Evolutionary conservation across 1,140 invertebrate species (phyloP).

Genomic region (Pachyrhynchus sulphureomaculatus): DNA sequence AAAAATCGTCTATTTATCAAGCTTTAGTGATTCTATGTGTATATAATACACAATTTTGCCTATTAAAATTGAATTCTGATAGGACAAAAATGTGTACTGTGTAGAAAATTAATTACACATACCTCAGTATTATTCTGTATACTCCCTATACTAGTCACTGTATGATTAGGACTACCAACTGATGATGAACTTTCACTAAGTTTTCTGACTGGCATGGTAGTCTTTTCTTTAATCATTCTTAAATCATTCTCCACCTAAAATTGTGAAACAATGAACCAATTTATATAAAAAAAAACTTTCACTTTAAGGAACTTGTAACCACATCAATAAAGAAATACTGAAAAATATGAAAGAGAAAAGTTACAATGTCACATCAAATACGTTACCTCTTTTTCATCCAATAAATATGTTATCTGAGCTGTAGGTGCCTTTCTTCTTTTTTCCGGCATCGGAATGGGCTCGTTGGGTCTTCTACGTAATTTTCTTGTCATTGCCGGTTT

Average conservation of each 20-base stretch:
- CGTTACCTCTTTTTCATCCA: conserved; percentile 83
- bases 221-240: conserved; percentile 73
- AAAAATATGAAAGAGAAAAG: too few species aligned
- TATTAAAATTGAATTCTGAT: too few species aligned
- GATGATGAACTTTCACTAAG: conserved; percentile 40
- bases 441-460: conserved; percentile 84
- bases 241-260: conserved; percentile 77
- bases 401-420: conserved; percentile 78
- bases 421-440: conserved; percentile 79
- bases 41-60: too few species aligned
- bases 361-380: too few species aligned
- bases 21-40: too few species aligned
- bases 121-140: conserved; percentile 6
- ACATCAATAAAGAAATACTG: too few species aligned
- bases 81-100: too few species aligned
- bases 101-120: too few species aligned
- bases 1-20: too few species aligned
- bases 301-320: too few species aligned
- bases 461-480: conserved; percentile 86
- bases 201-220: conserved; percentile 55
- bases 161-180: conserved; percentile 26
- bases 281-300: too few species aligned
- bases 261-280: too few species aligned
- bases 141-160: background rate
- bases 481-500: conserved; percentile 63